Evolutionary conservation across 2,888 invertebrate species (phyloP), one percentile per base, ranked within the genome.

Genomic region (Thalpophila matura): DNA sequence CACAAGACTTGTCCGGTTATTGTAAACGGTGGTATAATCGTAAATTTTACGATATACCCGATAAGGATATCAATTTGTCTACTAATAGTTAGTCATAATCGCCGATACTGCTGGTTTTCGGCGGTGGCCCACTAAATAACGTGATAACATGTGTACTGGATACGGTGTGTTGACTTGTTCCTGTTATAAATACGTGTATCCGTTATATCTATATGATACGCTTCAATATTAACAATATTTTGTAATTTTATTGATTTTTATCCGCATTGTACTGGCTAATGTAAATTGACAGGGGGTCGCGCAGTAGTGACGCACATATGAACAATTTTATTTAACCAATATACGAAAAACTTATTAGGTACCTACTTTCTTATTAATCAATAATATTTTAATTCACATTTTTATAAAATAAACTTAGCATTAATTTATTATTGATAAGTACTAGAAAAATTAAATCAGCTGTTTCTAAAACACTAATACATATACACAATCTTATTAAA

Each of bases 61-160:
- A 91, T 92, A 92, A 87, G 78, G 82, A 80, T 90, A 92, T 91
- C 91, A 91, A 90, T 91, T 91, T 89, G 90, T 88, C 86, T 87
- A 83, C 84, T 89, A 88, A 86, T 88, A 85, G 86, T 85, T 71
- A 68, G 65, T 74, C 60, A 82, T 88, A 86, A 90, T 89, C 89
- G 79, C 62, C 63, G 91, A 91, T 92, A 91, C 83, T 78, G 75
- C 46, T 76, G 79, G 80, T 78, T 85, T 87, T 83, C 77, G 84
- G 84, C 85, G 77, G 84, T 89, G 87, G 85, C 87, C 87, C 86
- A 86, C 83, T 82, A 87, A 88, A 90, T 86, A 80, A 84, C 76
- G 47, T 77, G 90, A 90, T 92, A 91, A 89, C 88, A 84, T 67
- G 79, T 80, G 81, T 84, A 74, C 71, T 66, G 77, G 77, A 77